Evolutionary conservation across 2,888 invertebrate species (phyloP).

Genomic region (Branchinecta sandiegonensis): DNA sequence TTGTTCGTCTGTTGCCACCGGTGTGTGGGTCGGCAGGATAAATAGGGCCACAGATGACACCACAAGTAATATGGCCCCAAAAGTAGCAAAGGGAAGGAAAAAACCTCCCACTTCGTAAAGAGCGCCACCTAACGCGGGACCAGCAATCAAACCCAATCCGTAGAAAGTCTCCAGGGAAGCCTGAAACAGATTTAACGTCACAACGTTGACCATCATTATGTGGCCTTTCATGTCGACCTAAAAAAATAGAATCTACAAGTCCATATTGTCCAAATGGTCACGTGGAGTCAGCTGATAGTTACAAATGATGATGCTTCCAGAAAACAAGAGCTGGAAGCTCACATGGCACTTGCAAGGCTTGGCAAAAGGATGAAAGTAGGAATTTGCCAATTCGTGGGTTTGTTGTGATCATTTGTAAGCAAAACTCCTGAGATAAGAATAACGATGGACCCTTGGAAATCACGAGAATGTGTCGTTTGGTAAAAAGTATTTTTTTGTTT

Average conservation of each 20-base stretch:
- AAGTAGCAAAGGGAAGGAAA: conserved; percentile 60
- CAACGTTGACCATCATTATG: neutral
- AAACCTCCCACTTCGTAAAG: conserved; percentile 65
- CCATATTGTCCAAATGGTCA: too few species aligned
- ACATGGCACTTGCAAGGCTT: too few species aligned
- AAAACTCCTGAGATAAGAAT: too few species aligned
- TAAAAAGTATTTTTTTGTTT: too few species aligned
- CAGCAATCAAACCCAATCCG: conserved; percentile 68
- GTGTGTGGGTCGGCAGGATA: conserved; percentile 44
- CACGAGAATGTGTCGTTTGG: too few species aligned
- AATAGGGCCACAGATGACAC: conserved; percentile 58
- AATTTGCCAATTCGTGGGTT: too few species aligned
- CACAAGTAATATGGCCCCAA: conserved; percentile 57
- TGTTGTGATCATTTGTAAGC: too few species aligned
- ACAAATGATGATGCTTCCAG: too few species aligned
- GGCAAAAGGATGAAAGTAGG: too few species aligned
- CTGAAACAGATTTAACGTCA: conserved; percentile 34
- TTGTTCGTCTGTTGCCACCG: conserved; percentile 39
- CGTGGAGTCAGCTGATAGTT: too few species aligned
- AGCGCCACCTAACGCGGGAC: conserved; percentile 76
- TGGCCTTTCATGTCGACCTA: neutral
- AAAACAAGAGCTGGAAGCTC: too few species aligned
- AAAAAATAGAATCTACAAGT: neutral
- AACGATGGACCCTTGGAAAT: too few species aligned
- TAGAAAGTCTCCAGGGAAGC: conserved; percentile 74